Conservation (phyloP, 2,797 vertebrate species). For the Microctenopoma steveboyesi region DNA sequence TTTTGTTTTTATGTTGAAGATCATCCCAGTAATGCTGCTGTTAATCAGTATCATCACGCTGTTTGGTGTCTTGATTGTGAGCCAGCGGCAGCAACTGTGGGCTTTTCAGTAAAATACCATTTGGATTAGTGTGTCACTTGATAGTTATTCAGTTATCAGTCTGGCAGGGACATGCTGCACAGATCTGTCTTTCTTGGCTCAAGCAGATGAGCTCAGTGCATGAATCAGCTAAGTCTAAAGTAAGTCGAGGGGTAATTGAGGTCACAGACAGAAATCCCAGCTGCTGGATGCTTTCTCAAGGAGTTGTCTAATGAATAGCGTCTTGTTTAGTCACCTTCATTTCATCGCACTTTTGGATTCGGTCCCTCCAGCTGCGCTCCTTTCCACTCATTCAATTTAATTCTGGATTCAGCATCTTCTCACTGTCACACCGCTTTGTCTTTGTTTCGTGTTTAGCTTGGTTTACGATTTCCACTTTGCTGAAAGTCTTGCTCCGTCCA, state of each 20-base stretch:
- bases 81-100: constrained; percentile 30
- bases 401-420: constrained; percentile 66
- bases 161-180: constrained; percentile 25
- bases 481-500: constrained; percentile 40
- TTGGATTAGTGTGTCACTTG: constrained; percentile 36
- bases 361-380: constrained; percentile 70
- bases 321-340: constrained; percentile 74
- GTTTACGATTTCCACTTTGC: constrained; percentile 13
- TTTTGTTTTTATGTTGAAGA: constrained; percentile 5
- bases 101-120: constrained; percentile 14
- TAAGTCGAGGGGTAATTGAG: constrained; percentile 70
- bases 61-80: neutral
- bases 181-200: constrained; percentile 24
- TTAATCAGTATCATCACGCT: constrained; percentile 10
- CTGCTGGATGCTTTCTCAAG: constrained; percentile 66
- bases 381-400: constrained; percentile 74
- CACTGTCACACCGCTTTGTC: constrained; percentile 30
- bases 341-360: constrained; percentile 53
- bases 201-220: constrained; percentile 25
- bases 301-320: constrained; percentile 72
- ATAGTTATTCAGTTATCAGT: constrained; percentile 44
- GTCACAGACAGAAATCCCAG: constrained; percentile 69
- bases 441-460: constrained; percentile 13
- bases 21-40: neutral
- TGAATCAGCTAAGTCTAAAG: constrained; percentile 38